These are phyloP conservation scores for Gallinago solitaria DNA, from an alignment of 2,797 vertebrate genomes.

Conservation along the genomic window DNA sequence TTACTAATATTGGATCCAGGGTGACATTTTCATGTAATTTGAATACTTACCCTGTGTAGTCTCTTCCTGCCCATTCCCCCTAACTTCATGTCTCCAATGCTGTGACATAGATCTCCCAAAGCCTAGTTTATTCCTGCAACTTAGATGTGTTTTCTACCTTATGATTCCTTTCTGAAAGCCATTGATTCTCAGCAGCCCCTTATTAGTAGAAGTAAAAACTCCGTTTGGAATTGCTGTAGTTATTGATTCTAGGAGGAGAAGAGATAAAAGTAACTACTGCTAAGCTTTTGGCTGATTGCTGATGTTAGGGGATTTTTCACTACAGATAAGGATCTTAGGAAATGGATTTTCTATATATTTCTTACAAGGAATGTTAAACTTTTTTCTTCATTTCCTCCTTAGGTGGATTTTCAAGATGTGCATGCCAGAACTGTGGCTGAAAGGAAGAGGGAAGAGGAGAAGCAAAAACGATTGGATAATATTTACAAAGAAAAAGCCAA, in stretches of 20 bases:
- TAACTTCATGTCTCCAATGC: not conserved
- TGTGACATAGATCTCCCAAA: not conserved
- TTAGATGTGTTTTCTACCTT: not conserved
- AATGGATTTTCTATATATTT: slow-evolving; percentile 34
- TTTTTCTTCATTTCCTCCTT: not conserved
- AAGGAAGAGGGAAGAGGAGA: slow-evolving; percentile 87
- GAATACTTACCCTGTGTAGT: not conserved
- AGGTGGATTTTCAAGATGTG: slow-evolving; percentile 94
- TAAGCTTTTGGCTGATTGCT: not conserved
- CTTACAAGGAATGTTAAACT: not conserved
- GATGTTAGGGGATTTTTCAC: slow-evolving; percentile 45
- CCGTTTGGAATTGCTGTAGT: not conserved
- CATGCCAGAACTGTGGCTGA: slow-evolving; percentile 84
- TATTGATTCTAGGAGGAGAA: slow-evolving; percentile 32
- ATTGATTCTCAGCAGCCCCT: not conserved
- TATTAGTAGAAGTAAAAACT: slow-evolving; percentile 25
- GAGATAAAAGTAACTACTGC: slow-evolving; percentile 39
- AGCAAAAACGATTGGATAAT: slow-evolving; percentile 81
- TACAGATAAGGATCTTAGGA: slow-evolving; percentile 49
- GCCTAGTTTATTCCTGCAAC: not conserved
- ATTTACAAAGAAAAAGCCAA: slow-evolving; percentile 86
- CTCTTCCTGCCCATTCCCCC: not conserved
- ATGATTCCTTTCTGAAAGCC: slow-evolving; percentile 5
- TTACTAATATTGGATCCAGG: not conserved
- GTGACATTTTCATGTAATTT: not conserved